Percentiles rank a stretch among this genome's conserved stretches.
These are phyloP conservation scores for Nannospalax galili DNA, from an alignment of 2,113 vertebrate genomes.

Conservation along the genomic window DNA sequence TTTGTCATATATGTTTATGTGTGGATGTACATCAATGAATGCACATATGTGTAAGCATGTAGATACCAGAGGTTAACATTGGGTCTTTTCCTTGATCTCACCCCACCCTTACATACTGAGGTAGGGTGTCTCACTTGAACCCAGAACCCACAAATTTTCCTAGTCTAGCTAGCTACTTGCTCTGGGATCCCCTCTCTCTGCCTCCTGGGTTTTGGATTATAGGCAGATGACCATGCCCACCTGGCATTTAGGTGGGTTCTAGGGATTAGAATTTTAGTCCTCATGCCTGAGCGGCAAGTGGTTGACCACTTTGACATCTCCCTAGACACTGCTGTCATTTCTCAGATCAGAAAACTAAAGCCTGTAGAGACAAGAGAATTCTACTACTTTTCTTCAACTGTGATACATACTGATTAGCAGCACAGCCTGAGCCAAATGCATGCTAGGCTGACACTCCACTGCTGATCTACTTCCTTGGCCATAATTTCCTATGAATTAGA, in stretches of 20 bases:
- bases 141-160: background rate
- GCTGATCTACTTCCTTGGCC: background rate
- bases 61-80: background rate
- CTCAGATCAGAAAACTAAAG: background rate
- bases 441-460: background rate
- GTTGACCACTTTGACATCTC: background rate
- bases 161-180: background rate
- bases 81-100: background rate
- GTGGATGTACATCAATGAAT: background rate
- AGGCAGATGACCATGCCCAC: background rate
- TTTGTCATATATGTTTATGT: too few relatives aligned
- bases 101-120: too few relatives aligned
- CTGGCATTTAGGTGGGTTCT: background rate
- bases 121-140: background rate
- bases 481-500: background rate
- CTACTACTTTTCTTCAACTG: background rate
- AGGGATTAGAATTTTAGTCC: background rate
- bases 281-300: too few relatives aligned
- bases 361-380: background rate
- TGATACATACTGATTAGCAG: background rate
- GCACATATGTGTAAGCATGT: background rate
- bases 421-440: too few relatives aligned
- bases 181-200: background rate
- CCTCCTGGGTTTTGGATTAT: background rate
- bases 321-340: background rate